Base-by-base conservation (phyloP, 1,140 invertebrate genomes). In the Drosophila ohnishii region DNA sequence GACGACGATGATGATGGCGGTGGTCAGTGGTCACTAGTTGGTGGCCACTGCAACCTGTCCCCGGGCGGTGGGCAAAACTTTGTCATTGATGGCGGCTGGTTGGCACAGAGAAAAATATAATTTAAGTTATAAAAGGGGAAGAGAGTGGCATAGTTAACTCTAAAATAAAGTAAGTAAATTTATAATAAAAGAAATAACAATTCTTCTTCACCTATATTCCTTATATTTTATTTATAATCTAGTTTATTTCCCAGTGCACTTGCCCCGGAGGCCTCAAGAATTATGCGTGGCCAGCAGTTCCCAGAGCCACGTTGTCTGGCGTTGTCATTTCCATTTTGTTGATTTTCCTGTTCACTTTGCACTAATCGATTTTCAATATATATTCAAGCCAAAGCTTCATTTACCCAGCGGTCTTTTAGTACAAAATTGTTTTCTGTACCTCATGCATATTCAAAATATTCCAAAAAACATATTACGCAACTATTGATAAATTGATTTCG, bases 331-430 rank as follows among this genome's bases (percentile, higher is more conserved):
- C 10, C 65, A 64, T 45, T 69, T 77, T 77, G 73, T 76, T 40
- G 57, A 56, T 57, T 74, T 77, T 76, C 57, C 53, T 77, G 74
- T 59, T 57, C 64, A 59, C 50, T 78, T 58, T 66, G 61, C 61
- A 67, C 73, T 88, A 87, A 87, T 87, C 81, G 84, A 83, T 88
- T 80, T 83, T 53, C 51, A 62, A 75, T 75, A 70, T 75, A 70
- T 66, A 39, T 72, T 84, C 39, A 51, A 30, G 67, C 39, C 35
- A 28, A 34, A 55, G 35, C n/a, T 22, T 22, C 22, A 22, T 22
- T 22, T 22, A 22, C 22, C 22, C 22, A 9, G 35, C 35, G 5
- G 45, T 13, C 19, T 50, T 25, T 42, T 19, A 30, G 42, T 44
- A 58, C 30, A 53, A 63, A 37, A 53, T 39, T 55, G n/a, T 22